Evolutionary conservation across 2,888 invertebrate genomes (phyloP).

Genomic region (Agonopterix subpropinquella): DNA sequence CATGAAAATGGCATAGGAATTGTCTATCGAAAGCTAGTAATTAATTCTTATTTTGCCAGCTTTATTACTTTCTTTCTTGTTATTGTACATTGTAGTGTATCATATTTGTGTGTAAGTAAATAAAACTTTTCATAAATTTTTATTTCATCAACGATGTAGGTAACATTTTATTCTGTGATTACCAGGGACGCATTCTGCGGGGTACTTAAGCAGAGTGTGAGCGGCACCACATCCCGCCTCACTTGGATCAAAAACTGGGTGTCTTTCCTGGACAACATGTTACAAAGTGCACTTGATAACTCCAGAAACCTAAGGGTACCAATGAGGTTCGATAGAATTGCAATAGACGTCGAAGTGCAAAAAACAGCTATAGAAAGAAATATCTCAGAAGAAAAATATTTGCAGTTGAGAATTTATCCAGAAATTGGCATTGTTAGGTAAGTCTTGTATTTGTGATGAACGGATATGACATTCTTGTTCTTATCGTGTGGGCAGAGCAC

Average conservation of each 20-base stretch:
- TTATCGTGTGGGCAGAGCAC: too few relatives aligned
- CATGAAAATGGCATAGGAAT: too few relatives aligned
- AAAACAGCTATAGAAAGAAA: conserved; percentile 62
- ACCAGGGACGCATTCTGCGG: conserved; percentile 75
- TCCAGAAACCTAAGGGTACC: conserved; percentile 84
- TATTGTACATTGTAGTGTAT: too few relatives aligned
- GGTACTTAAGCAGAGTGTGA: conserved; percentile 67
- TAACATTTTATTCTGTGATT: too few relatives aligned
- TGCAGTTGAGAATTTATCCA: conserved; percentile 61
- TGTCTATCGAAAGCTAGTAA: too few relatives aligned
- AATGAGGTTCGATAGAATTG: conserved; percentile 81
- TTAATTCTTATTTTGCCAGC: too few relatives aligned
- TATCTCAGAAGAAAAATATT: conserved; percentile 58
- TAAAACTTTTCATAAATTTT: too few relatives aligned
- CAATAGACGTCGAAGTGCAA: conserved; percentile 80
- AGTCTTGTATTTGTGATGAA: conserved; percentile 4
- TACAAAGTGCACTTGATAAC: conserved; percentile 86
- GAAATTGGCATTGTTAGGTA: conserved; percentile 68
- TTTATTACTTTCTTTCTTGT: too few relatives aligned
- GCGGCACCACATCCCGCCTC: conserved; percentile 66
- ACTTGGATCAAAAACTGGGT: conserved; percentile 91
- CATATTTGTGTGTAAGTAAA: too few relatives aligned
- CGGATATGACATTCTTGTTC: too few relatives aligned
- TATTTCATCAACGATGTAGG: too few relatives aligned
- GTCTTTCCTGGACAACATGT: conserved; percentile 90